Conservation (phyloP, 1,140 invertebrate genomes). For the Aphaenogaster rudis region DNA sequence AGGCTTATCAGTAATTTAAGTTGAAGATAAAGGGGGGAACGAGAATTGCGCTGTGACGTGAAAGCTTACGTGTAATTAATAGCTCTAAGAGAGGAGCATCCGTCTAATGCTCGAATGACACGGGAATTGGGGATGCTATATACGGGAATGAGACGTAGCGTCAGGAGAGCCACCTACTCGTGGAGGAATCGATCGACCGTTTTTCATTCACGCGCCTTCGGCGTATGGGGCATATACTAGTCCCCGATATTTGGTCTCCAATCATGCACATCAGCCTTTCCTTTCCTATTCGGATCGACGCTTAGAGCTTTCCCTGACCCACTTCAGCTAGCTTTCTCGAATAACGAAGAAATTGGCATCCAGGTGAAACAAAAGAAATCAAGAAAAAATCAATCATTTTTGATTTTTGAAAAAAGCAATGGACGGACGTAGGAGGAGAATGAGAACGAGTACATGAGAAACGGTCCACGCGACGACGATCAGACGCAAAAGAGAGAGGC, state of each 20-base stretch:
- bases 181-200: conserved; percentile 78
- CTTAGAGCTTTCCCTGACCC: conserved; percentile 6
- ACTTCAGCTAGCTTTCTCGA: neutral
- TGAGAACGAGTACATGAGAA: neutral
- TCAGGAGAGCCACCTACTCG: conserved; percentile 67
- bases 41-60: neutral
- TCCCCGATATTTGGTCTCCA: conserved; percentile 15
- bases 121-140: conserved; percentile 65
- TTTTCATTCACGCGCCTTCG: conserved; percentile 82
- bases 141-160: conserved; percentile 62
- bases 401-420: conserved; percentile 22
- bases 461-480: neutral
- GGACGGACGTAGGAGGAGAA: conserved; percentile 10
- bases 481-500: neutral
- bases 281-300: neutral
- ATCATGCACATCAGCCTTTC: conserved; percentile 33
- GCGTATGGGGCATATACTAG: neutral
- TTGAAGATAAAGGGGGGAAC: neutral
- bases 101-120: conserved; percentile 44
- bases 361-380: conserved; percentile 4
- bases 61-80: conserved; percentile 68
- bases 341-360: neutral
- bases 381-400: neutral
- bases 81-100: conserved; percentile 33
- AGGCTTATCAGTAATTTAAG: conserved; percentile 11